Evolutionary conservation across 2,888 invertebrate species (phyloP).

Genomic region (Pycnomerus fuliginosus): DNA sequence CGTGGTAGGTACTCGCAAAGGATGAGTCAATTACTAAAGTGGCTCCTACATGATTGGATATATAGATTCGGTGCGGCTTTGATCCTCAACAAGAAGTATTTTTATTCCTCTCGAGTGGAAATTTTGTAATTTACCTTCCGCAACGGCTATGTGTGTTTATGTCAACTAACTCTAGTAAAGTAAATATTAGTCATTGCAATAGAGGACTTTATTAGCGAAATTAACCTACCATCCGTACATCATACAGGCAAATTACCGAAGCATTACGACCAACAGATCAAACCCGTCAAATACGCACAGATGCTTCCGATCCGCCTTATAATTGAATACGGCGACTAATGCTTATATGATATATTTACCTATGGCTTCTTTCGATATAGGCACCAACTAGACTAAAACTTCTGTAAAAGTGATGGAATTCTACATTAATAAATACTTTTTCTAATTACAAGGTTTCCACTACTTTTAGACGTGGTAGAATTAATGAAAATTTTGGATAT

Average conservation of each 20-base stretch:
- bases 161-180: slow-evolving; percentile 52
- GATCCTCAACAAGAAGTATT: slow-evolving; percentile 48
- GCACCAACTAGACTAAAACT: too few relatives aligned
- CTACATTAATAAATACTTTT: too few relatives aligned
- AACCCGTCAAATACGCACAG: slow-evolving; percentile 27
- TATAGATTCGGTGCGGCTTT: slow-evolving; percentile 42
- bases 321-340: too few relatives aligned
- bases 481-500: too few relatives aligned
- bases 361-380: too few relatives aligned
- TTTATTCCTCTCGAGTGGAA: slow-evolving; percentile 48
- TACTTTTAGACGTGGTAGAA: too few relatives aligned
- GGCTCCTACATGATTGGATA: slow-evolving; percentile 45
- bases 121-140: slow-evolving; percentile 38
- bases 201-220: slow-evolving; percentile 50
- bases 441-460: too few relatives aligned
- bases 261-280: slow-evolving; percentile 38
- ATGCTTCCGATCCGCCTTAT: too few relatives aligned
- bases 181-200: slow-evolving; percentile 48
- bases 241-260: slow-evolving; percentile 36
- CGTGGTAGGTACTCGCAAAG: slow-evolving; percentile 37
- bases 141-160: slow-evolving; percentile 44
- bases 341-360: too few relatives aligned
- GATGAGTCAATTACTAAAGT: slow-evolving; percentile 48
- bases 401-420: too few relatives aligned
- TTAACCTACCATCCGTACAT: slow-evolving; percentile 44